These are phyloP conservation scores for Drosophila tristis DNA, from an alignment of 1,140 invertebrate genomes.

Conservation along the genomic window DNA sequence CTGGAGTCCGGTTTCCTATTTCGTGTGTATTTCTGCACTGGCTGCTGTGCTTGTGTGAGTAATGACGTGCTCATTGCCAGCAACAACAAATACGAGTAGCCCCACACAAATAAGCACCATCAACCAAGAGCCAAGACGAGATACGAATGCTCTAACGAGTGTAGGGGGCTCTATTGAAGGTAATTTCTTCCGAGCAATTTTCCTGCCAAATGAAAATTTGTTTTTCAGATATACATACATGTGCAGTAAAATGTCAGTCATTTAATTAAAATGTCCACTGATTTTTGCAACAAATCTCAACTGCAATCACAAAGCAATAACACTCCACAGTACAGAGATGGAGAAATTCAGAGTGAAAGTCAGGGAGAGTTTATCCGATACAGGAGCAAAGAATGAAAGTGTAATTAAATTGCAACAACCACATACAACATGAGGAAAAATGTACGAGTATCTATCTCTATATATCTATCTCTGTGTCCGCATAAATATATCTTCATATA, in stretches of 20 bases:
- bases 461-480: neutral
- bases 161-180: neutral
- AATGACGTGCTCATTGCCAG: slow-evolving; percentile 53
- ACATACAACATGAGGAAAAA: slow-evolving; percentile 17
- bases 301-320: slow-evolving; percentile 14
- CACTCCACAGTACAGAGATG: neutral
- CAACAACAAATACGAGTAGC: neutral
- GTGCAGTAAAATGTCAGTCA: neutral
- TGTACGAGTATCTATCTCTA: neutral
- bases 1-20: too few relatives aligned
- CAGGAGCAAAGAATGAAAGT: slow-evolving; percentile 14
- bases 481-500: slow-evolving; percentile 26
- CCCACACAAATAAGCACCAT: slow-evolving; percentile 4
- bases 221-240: neutral
- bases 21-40: slow-evolving; percentile 2
- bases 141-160: neutral
- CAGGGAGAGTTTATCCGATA: slow-evolving; percentile 18
- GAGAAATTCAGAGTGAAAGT: slow-evolving; percentile 8
- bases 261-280: neutral
- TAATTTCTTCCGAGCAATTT: neutral
- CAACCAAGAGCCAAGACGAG: slow-evolving; percentile 4
- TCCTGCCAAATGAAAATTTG: neutral
- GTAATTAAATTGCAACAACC: slow-evolving; percentile 66
- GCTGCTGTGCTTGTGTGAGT: slow-evolving; percentile 28
- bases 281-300: neutral